Base-by-base conservation (phyloP, 2,797 vertebrate species). In the Gallinago stenura region DNA sequence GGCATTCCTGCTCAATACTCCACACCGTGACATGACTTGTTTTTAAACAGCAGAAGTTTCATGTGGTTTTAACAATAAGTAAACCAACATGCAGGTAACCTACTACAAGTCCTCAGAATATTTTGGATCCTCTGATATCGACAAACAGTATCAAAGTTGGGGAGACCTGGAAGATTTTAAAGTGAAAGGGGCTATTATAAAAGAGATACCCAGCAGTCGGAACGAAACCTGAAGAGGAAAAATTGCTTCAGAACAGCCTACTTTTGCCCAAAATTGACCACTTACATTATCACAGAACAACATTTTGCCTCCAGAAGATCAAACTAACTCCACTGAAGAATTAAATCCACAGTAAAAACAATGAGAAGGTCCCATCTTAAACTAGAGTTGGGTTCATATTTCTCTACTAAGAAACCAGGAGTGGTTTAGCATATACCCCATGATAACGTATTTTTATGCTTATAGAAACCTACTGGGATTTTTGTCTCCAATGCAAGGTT, bases 21-120 rank as follows among this genome's bases (percentile, higher is more conserved):
- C 48, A 8, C 31, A 5, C 60, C 13, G 58, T 6, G 60, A 25
- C 1, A 0, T 1, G 30, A 20, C 6, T n/a, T 19, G 6, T 17
- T 87, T 43, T 10, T 4, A 18, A 84, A 61, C 30, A 54, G 48
- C 12, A 4, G 0, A 53, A 33, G 10, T 31, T 66, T 14, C 46
- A 5, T 20, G 20, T 0, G 0, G 5, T 69, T 82, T 35, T 39
- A 85, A 12, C 28, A 24, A 9, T 15, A 30, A 28, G 21, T 39
- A 81, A 75, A 25, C 4, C 4, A 69, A 28, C 7, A 13, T 70
- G 57, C 30, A 39, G 19, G 16, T 31, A 65, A 43, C 4, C 0
- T 28, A 50, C 33, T 57, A 15, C 4, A 5, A 58, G 43, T 89
- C n/a, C 46, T 89, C n/a, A 41, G 43, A 58, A n/a, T 28, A 43